phyloP scores from a whole-genome alignment of 53 echinoderm and acorn worm genomes.

The Holothuria scabra region DNA sequence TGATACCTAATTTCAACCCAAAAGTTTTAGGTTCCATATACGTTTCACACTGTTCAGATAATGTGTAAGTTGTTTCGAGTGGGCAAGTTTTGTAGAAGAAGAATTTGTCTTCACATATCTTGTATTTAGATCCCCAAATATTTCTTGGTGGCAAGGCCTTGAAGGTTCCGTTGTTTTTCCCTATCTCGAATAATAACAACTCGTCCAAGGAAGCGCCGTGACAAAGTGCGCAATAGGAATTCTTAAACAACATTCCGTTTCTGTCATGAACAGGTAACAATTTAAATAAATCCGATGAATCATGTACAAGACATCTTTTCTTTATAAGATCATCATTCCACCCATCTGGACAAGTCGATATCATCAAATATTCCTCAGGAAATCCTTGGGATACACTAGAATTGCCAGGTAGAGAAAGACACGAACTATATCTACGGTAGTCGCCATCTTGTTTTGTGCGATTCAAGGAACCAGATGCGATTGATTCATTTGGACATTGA shows the following conservation, averaged over 20 bases:
- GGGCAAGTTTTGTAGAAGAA: neutral
- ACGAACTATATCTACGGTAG: too few species aligned
- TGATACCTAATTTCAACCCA: neutral
- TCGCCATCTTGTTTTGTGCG: too few species aligned
- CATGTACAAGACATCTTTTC: neutral
- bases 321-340: conserved; percentile 1
- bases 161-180: neutral
- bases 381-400: too few species aligned
- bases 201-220: neutral
- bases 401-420: too few species aligned
- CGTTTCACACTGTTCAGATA: neutral
- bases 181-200: conserved; percentile 7
- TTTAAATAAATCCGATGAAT: neutral
- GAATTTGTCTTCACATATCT: neutral
- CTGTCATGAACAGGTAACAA: conserved; percentile 27
- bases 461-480: neutral
- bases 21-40: neutral
- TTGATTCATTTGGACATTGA: neutral
- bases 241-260: conserved; percentile 3
- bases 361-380: conserved; percentile 4
- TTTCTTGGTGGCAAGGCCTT: conserved; percentile 1
- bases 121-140: conserved; percentile 26
- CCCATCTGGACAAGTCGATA: neutral
- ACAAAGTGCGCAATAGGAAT: conserved; percentile 33
- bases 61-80: neutral